A percentile compares a stretch with the other conserved stretches of the same genome.
Conservation (phyloP, 2,888 invertebrate genomes). For the Peribatodes rhomboidaria region DNA sequence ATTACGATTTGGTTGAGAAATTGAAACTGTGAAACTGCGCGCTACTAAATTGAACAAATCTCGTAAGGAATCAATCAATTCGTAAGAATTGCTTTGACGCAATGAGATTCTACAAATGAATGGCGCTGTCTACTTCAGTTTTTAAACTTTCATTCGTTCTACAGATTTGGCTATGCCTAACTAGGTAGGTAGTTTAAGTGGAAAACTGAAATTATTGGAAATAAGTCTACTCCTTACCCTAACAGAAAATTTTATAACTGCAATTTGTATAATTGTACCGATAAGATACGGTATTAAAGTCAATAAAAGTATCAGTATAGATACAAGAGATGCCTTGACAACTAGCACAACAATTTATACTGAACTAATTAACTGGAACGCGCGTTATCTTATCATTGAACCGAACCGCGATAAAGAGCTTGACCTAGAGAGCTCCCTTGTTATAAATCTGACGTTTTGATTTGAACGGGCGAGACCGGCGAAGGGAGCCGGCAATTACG, state of each 20-base stretch:
- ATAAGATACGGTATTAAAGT: not conserved
- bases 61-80: too few species aligned
- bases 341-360: not conserved
- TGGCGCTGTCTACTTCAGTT: not conserved
- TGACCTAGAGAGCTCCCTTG: conserved; percentile 85
- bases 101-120: too few species aligned
- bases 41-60: conserved; percentile 6
- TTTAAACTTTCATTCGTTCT: not conserved
- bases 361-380: conserved; percentile 44
- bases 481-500: conserved; percentile 85
- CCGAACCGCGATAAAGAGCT: conserved; percentile 73
- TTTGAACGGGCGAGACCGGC: conserved; percentile 75
- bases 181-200: too few species aligned
- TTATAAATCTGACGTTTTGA: conserved; percentile 85
- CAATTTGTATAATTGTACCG: not conserved
- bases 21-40: conserved; percentile 1
- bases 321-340: conserved; percentile 4
- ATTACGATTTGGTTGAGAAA: not conserved
- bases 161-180: not conserved
- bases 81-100: not conserved
- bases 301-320: not conserved
- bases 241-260: not conserved
- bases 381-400: conserved; percentile 46
- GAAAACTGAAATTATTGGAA: too few species aligned
- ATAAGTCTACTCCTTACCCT: too few species aligned